Base-by-base conservation (phyloP, 2,113 vertebrate species). In the Strigops habroptila region DNA sequence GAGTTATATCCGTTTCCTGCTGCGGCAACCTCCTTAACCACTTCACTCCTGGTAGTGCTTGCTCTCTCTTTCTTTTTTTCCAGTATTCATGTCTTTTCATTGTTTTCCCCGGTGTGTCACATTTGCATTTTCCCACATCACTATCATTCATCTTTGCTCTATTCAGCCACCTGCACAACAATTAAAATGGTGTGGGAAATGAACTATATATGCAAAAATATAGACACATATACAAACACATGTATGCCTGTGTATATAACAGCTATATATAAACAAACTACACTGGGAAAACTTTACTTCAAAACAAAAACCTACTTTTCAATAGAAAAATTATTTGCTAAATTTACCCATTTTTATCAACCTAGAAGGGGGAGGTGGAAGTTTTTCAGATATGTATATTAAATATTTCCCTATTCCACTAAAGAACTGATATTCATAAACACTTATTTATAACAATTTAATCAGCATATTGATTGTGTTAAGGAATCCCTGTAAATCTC, bases 1-100 rank as follows among this genome's bases (percentile, higher is more conserved):
- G 97, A 95, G 82, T 87, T 88, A 82, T 95, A 97, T 97, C 98
- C 98, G 97, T 98, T 98, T 98, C 98, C 98, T 98, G 97, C 96
- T 90, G 82, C 27, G 49, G 97, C 97, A 93, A 12, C 94, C 64
- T 98, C 97, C 97, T 97, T 97, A 97, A 98, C 98, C 97, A 90
- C 98, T 96, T 95, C 67, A 83, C 78, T 95, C 96, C 97, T 88
- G 91, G 81, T 89, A 88, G 89, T 94, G 53, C 55, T 93, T 62
- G 19, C 49, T 30, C 35, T 62, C 35, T 62, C 23, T 46, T 53
- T 48, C 28, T 83, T 41, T 89, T 93, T 97, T 97, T 97, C 97
- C 97, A 97, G 90, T 60, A 77, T 88, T 97, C 91, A 84, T 28
- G 77, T 88, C 93, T 97, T 97, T 96, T 97, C 71, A 88, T 87